Base-by-base conservation (phyloP, 2,113 vertebrate species). In the Okapia johnstoni region DNA sequence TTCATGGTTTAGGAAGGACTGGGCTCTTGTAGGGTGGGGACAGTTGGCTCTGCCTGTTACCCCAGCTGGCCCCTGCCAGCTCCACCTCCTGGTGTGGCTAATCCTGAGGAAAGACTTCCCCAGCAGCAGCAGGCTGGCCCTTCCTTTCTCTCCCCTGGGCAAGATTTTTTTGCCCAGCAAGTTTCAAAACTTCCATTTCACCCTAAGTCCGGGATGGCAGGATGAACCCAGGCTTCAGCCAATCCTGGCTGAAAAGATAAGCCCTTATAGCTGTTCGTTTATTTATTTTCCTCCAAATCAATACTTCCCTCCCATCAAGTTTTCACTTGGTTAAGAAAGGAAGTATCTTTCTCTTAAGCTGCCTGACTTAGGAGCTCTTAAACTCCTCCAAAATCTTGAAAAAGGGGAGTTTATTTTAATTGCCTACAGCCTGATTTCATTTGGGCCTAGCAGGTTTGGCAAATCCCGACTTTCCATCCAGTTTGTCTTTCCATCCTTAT, bases 401-500 rank as follows among this genome's bases (percentile, higher is more conserved):
- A 90, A 93, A 77, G 28, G 36, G 66, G 4, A 30, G 46, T 88
- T 98, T 84, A 94, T 90, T 93, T 96, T 93, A 90, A 95, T 33
- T 90, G 83, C 50, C 58, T 55, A 66, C 28, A 81, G 80, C 70
- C 90, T 50, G 85, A 93, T 30, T 96, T 94, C 55, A 96, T 70
- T 96, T 92, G 83, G 92, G 93, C 58, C 48, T 48, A 40, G 85
- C 17, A 46, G 50, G 66, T 90, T 73, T 86, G 93, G 66, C 6
- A 5, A 89, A 92, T 94, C 60, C 40, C 3, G 6, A 73, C 81
- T 97, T 96, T 93, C 85, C 12, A 14, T 91, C 73, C 19, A 73
- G 79, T 96, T 91, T 92, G 77, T 97, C 89, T 96, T 95, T 90
- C 90, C 54, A 88, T 84, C 76, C 16, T 16, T 26, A 70, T 98